Conservation (phyloP, 2,888 invertebrate genomes). For the Drosophila formosana region DNA sequence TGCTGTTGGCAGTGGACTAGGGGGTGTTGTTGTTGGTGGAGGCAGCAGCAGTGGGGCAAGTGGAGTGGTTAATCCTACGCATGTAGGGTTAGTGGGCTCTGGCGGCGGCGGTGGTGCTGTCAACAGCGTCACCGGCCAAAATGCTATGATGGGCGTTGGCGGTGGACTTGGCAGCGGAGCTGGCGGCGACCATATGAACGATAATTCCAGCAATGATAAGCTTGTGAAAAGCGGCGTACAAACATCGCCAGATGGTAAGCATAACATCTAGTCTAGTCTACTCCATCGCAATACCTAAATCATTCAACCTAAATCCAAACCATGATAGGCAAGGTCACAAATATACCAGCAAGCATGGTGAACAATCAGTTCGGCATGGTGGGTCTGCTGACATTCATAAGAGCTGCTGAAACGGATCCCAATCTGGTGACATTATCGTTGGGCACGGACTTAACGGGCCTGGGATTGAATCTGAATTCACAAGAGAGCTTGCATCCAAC, state of each 20-base stretch:
- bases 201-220: slow-evolving; percentile 86
- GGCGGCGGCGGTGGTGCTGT: slow-evolving; percentile 50
- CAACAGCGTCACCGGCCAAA: slow-evolving; percentile 70
- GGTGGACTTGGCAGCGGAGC: slow-evolving; percentile 72
- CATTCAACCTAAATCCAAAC: neutral
- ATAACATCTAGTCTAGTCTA: neutral
- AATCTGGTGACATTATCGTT: slow-evolving; percentile 98
- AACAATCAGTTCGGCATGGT: slow-evolving; percentile 99
- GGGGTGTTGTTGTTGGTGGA: slow-evolving; percentile 54
- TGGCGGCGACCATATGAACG: slow-evolving; percentile 84
- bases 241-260: slow-evolving; percentile 95
- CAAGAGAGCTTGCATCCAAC: slow-evolving; percentile 99
- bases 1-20: slow-evolving; percentile 71
- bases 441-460: slow-evolving; percentile 98
- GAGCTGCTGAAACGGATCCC: slow-evolving; percentile 98
- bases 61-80: slow-evolving; percentile 65
- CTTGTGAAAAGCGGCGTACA: slow-evolving; percentile 93
- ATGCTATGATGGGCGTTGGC: slow-evolving; percentile 77
- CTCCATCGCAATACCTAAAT: neutral
- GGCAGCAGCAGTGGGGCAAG: slow-evolving; percentile 51
- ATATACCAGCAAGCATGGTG: slow-evolving; percentile 99
- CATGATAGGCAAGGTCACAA: slow-evolving; percentile 94
- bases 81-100: slow-evolving; percentile 63
- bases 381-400: slow-evolving; percentile 98
- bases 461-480: slow-evolving; percentile 99